Evolutionary conservation across 2,888 invertebrate genomes (phyloP).

Genomic region (Cabera pusaria): DNA sequence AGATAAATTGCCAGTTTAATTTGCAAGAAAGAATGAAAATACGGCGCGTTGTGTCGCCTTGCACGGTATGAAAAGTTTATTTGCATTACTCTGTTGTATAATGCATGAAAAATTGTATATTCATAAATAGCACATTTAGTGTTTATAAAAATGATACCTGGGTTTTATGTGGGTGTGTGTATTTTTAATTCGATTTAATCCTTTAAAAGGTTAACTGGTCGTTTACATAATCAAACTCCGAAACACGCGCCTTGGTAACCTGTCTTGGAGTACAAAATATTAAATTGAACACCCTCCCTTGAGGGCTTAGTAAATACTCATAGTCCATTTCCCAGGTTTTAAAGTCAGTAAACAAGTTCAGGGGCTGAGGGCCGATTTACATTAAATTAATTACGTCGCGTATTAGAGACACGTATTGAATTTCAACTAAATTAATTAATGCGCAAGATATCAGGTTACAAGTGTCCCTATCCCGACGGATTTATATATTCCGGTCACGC

Average conservation of each 20-base stretch:
- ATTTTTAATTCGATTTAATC: too few species aligned
- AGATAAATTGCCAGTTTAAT: conserved; percentile 4
- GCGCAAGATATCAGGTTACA: conserved; percentile 54
- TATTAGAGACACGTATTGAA: conserved; percentile 50
- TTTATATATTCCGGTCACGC: conserved; percentile 64
- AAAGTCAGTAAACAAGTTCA: conserved; percentile 23
- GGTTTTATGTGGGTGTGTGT: too few species aligned
- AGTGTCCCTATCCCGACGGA: conserved; percentile 43
- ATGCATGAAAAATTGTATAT: conserved; percentile 4
- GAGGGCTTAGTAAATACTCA: too few species aligned
- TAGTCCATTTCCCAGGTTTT: not conserved
- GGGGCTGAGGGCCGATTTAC: conserved; percentile 16
- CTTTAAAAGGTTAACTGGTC: too few species aligned
- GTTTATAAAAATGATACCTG: too few species aligned
- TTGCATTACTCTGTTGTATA: too few species aligned
- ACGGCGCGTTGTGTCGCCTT: not conserved
- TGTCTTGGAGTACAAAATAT: too few species aligned
- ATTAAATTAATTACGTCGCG: conserved; percentile 38
- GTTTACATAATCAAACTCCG: too few species aligned
- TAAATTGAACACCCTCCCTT: too few species aligned
- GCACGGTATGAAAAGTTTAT: not conserved
- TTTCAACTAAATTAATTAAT: conserved; percentile 56
- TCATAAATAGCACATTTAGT: too few species aligned
- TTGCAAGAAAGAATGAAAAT: conserved; percentile 1
- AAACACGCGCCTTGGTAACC: too few species aligned